Evolutionary conservation across 2,797 vertebrate species (phyloP).

Genomic region (Cottoperca gobio): DNA sequence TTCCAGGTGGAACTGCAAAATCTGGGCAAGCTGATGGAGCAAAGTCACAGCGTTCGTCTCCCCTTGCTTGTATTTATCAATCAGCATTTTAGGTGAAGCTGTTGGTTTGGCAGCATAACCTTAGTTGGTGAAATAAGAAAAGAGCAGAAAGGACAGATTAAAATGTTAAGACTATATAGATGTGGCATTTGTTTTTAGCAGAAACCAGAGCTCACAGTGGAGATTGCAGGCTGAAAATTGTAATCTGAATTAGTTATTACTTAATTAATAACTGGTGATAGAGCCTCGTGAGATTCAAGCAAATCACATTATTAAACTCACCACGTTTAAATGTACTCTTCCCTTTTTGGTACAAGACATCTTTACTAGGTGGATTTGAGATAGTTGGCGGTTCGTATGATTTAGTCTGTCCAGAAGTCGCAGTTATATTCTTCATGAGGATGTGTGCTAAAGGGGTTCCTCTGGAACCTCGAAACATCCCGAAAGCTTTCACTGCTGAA

Average conservation of each 20-base stretch:
- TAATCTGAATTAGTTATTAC: background rate
- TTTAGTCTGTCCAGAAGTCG: background rate
- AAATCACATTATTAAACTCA: constrained; percentile 21
- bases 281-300: background rate
- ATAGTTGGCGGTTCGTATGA: fast-evolving
- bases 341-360: background rate
- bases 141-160: background rate
- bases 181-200: background rate
- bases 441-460: constrained; percentile 64
- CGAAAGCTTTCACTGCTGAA: constrained; percentile 18
- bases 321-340: constrained; percentile 15
- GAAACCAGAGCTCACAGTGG: background rate
- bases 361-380: background rate
- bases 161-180: background rate
- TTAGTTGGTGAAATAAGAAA: constrained; percentile 24
- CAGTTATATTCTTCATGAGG: constrained; percentile 60
- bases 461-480: constrained; percentile 68
- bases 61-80: constrained; percentile 85
- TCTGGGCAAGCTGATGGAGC: constrained; percentile 87
- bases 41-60: constrained; percentile 86
- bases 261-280: background rate
- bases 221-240: background rate
- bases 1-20: constrained; percentile 85
- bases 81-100: constrained; percentile 72
- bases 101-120: constrained; percentile 55